Base-by-base conservation (phyloP, 2,113 vertebrate genomes). In the Brachypodius melanocephalos region DNA sequence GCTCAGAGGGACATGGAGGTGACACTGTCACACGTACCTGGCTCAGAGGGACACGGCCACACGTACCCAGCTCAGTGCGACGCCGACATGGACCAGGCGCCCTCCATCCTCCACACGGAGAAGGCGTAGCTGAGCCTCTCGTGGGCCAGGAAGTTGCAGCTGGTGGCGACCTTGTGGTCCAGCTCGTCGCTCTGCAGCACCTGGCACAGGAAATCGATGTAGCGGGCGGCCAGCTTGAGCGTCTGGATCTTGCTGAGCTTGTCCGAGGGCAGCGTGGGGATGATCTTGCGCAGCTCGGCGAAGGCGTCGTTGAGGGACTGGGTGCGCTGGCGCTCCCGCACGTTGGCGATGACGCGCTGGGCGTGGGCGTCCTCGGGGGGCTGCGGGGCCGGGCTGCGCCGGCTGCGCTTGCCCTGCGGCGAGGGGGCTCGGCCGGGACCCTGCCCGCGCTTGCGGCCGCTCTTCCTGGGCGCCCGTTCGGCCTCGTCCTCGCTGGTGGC, bases 191-290 rank as follows among this genome's bases (percentile, higher is more conserved):
- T 98, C 97, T 98, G 98, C 97, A 99, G 98, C 95, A 99, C 98
- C 97, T 98, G 98, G 97, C 98, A 99, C 31, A 99, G 96, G 98
- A 99, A 99, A 96, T 99, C 98, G 40, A 99, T 99, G 98, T 99
- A 99, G 54, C 98, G 98, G 1, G 98, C 98, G 6, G 98, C 98
- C 97, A 99, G 55, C 95, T 99, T 99, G 48, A 99, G 98, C 90
- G 98, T 99, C 95, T 99, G 98, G 97, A 99, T 99, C 97, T 99
- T 99, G 98, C 98, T 99, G 72, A 99, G 98, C 95, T 99, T 99
- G 97, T 99, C 98, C 5, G 98, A 99, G 31, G 98, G 98, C 93
- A 99, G 96, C 13, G 98, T 99, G 45, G 98, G 98, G 97, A 99
- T 99, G 97, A 99, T 99, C 85, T 99, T 98, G 77, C 98, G 97